phyloP scores from a whole-genome alignment of 2,797 vertebrate genomes.

The Thamnophis elegans region DNA sequence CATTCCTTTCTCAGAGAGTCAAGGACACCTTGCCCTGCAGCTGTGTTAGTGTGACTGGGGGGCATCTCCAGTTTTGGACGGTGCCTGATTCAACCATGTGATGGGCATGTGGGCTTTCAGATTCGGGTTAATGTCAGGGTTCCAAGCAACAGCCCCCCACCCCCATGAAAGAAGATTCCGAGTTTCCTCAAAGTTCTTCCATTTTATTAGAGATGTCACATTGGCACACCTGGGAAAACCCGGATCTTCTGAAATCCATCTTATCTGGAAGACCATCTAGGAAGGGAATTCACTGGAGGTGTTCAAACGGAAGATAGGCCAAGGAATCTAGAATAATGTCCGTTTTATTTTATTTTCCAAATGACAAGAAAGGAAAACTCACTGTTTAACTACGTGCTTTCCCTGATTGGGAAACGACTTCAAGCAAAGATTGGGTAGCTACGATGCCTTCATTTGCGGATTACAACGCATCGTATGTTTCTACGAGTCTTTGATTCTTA shows the following conservation, averaged over 20 bases:
- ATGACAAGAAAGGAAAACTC: background rate
- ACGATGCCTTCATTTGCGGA: background rate
- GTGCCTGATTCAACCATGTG: no score
- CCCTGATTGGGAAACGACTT: background rate
- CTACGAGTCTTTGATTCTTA: background rate
- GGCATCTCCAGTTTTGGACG: no score
- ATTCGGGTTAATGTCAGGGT: no score
- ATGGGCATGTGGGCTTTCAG: no score
- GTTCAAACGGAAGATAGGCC: background rate
- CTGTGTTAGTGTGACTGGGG: no score
- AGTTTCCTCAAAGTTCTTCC: no score
- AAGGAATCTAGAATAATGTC: background rate
- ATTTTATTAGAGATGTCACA: no score
- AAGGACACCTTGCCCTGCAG: no score
- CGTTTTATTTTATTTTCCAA: background rate
- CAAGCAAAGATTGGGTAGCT: background rate
- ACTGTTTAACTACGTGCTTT: background rate
- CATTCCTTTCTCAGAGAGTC: no score
- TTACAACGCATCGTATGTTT: background rate
- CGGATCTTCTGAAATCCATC: background rate
- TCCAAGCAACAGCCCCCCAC: no score
- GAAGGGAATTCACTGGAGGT: background rate
- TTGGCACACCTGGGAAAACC: no score
- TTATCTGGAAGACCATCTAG: background rate
- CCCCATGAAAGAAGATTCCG: no score